These are phyloP conservation scores for Gastracanthus pulcherrimus DNA, from an alignment of 2,888 invertebrate genomes.

Conservation along the genomic window DNA sequence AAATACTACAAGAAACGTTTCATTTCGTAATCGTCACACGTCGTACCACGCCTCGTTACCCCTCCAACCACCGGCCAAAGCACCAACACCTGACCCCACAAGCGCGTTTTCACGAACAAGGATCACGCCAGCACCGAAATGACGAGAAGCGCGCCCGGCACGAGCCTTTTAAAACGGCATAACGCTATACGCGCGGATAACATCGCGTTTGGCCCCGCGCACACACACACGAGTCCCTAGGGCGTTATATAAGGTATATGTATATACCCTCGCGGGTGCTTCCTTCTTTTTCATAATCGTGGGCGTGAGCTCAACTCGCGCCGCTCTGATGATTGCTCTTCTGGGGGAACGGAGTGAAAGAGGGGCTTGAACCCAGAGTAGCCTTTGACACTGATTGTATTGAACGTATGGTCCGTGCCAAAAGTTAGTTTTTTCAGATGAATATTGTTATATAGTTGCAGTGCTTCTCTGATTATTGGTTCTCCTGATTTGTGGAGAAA, in stretches of 20 bases:
- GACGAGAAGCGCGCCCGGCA: background rate
- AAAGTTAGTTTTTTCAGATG: too few species aligned
- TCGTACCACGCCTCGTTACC: background rate
- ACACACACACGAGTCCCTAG: background rate
- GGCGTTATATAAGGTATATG: too few species aligned
- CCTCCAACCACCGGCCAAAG: background rate
- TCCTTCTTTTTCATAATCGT: background rate
- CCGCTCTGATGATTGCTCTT: too few species aligned
- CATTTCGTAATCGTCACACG: background rate
- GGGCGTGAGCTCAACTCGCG: too few species aligned
- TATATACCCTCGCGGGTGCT: background rate
- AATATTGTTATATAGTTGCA: too few species aligned
- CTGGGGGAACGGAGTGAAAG: too few species aligned
- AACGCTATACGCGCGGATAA: constrained; percentile 8
- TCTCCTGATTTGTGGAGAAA: too few species aligned
- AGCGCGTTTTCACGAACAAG: background rate
- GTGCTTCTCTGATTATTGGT: too few species aligned
- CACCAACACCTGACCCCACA: background rate
- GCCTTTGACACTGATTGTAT: constrained; percentile 1
- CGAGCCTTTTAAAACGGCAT: constrained; percentile 12
- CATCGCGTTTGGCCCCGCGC: background rate
- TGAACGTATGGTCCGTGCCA: too few species aligned
- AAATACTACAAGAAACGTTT: too few species aligned
- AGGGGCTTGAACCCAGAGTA: background rate
- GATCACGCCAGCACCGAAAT: background rate